These are phyloP conservation scores for Drosophila neocordata DNA, from an alignment of 1,140 invertebrate genomes.

Conservation along the genomic window DNA sequence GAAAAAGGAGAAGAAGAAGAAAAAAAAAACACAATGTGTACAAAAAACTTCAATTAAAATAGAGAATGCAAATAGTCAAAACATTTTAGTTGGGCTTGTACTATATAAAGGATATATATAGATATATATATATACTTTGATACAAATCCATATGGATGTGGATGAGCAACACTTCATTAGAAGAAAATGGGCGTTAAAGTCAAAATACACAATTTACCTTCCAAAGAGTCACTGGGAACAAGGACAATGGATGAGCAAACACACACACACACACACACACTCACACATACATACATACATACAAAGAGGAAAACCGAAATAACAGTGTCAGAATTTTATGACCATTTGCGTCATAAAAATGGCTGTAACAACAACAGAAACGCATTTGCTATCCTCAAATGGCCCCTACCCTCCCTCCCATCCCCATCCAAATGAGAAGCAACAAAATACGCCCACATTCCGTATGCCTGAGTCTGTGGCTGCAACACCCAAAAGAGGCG, in stretches of 20 bases:
- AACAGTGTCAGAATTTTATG: conserved; percentile 59
- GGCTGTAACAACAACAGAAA: conserved; percentile 74
- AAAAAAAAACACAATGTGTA: neutral
- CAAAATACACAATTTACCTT: conserved; percentile 50
- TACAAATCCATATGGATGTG: neutral
- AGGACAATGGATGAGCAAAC: conserved; percentile 52
- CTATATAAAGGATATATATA: conserved; percentile 2
- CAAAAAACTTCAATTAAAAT: conserved; percentile 1
- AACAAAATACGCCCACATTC: neutral
- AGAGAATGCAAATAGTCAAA: neutral
- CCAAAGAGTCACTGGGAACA: conserved; percentile 30
- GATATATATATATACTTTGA: neutral
- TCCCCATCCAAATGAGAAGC: neutral
- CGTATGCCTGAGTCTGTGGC: conserved; percentile 19
- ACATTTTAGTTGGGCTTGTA: neutral
- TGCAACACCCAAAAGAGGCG: conserved; percentile 43
- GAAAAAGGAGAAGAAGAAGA: neutral
- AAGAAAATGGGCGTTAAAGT: conserved; percentile 58
- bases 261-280: conserved; percentile 17
- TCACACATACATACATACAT: neutral
- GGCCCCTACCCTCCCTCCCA: too few species aligned
- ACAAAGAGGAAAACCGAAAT: conserved; percentile 21
- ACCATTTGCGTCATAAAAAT: conserved; percentile 73
- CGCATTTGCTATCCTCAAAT: conserved; percentile 58
- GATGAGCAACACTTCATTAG: conserved; percentile 65